Base-by-base conservation (phyloP, 1,140 invertebrate species). In the Hypsibius dujardini region DNA sequence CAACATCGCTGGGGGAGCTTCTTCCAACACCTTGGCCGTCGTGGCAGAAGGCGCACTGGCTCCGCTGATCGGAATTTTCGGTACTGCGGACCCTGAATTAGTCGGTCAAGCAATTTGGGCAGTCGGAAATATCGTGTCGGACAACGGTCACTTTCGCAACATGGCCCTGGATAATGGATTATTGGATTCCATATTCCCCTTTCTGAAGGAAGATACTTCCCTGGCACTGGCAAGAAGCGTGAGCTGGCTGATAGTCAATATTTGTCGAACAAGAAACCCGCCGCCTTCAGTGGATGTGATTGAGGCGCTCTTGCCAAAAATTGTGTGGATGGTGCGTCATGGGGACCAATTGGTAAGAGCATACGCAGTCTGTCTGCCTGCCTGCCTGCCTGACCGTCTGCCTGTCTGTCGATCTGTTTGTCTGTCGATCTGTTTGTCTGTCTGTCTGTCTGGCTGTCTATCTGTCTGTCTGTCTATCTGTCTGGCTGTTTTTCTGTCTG, bases 1-100 rank as follows among this genome's bases (percentile, higher is more conserved):
- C 74, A 99, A 99, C 78, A 98, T 99, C 77, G 95, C 95, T 1
- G 95, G 91, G 70, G 95, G 95, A 70, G 97, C 92, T 62, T 94
- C 93, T 0, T 84, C 85, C 75, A 95, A 99, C 83, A 98, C 95
- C 42, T 90, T 95, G 74, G 86, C 93, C 79, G 94, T 98, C 46
- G 93, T 98, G 1, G 83, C 85, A 74, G 91, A 56, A 56, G 50
- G 50, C 50, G 50, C 50, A 7, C n/a, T 56, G 50, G n/a, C 7
- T 12, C 50, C 50, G 7, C 50, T 56, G 50, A 56, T 56, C 50
- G 50, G 7, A 7, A 1, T 56, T 7, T n/a, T 56, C 7, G 50
- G n/a, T n/a, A 0, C 7, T 56, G n/a, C n/a, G 7, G n/a, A 56
- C 50, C 7, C 7, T 7, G 50, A 56, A 7, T n/a, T 56, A 12